Evolutionary conservation across 2,888 invertebrate species (phyloP), one percentile per base, ranked within the genome.

Genomic region (Osedax frankpressi): DNA sequence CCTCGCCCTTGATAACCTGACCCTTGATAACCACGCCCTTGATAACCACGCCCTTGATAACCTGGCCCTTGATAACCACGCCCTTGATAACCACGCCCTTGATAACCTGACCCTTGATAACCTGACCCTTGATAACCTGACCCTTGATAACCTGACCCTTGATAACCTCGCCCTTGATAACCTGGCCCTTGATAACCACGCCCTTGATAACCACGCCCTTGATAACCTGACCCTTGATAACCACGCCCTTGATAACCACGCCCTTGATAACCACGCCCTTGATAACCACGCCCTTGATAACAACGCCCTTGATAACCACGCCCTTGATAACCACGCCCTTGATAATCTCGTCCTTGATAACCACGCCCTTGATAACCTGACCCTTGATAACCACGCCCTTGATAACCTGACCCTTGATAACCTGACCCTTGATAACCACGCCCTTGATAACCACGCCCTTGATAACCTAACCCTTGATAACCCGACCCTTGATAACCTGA

Each of bases 271-370:
- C n/a, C n/a, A n/a, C n/a, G n/a, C n/a, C n/a, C n/a, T n/a, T n/a
- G n/a, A n/a, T n/a, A n/a, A n/a, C n/a, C n/a, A n/a, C n/a, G n/a
- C n/a, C n/a, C n/a, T n/a, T n/a, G n/a, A n/a, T n/a, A n/a, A n/a
- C n/a, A n/a, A n/a, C n/a, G n/a, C 44, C 44, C 44, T 78, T 80
- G 80, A 79, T 60, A 79, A 80, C 60, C 80, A 80, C 70, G n/a
- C 76, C 80, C 68, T 79, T 78, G 14, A 59, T 79, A 60, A 79
- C 80, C 2, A 80, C 80, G 80, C 77, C 79, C 14, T 77, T 80
- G 72, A 77, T 79, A 2, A 79, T 79, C 2, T 71, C 79, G n/a
- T 80, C 80, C 0, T 77, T 80, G 30, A 78, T 80, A 60, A 73
- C 80, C 69, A 78, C 80, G n/a, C n/a, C n/a, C n/a, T n/a, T n/a